Base-by-base conservation (phyloP, 2,797 vertebrate species). In the Paedocypris micromegethes region DNA sequence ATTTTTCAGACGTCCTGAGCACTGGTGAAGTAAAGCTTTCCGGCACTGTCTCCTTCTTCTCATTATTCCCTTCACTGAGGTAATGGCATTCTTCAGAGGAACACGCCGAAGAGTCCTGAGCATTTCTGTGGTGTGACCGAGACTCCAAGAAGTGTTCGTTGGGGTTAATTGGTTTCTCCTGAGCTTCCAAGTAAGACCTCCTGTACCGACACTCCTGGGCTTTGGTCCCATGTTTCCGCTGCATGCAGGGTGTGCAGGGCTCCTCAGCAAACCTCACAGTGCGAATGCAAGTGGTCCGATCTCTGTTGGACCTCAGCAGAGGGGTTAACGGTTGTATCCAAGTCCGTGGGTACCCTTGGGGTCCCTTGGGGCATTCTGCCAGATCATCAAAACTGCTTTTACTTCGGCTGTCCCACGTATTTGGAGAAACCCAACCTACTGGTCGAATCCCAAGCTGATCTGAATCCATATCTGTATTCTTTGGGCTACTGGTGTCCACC, bases 101-200 rank as follows among this genome's bases (percentile, higher is more conserved):
- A 6, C 23, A 6, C 43, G 3, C 37, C 4, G 48, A 1, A 53
- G 37, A 5, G 56, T 67, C 64, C 49, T 38, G n/a, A n/a, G 40
- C 23, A 9, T 23, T 23, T 23, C 23, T 23, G 23, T 23, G 23
- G 23, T 23, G 23, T 23, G 23, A 23, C 23, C 23, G 23, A 23
- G 23, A 23, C 23, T 23, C 23, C 23, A 23, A 1, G 23, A 23
- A 23, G 23, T 23, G 23, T 0, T 81, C 74, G 9, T 79, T 74
- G 1, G 87, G 83, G 66, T 58, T 65, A 40, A 87, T 80, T 0
- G 90, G 89, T 68, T 92, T 90, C 79, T 92, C 84, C 4, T 90
- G 83, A 0, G 89, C 87, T 0, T 83, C 88, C 75, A 88, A 76
- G 74, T 92, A 92, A 6, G 92, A 92, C 46, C 93, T 88, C 0